Conservation (phyloP, 2,797 vertebrate species). For the Karalla daura region DNA sequence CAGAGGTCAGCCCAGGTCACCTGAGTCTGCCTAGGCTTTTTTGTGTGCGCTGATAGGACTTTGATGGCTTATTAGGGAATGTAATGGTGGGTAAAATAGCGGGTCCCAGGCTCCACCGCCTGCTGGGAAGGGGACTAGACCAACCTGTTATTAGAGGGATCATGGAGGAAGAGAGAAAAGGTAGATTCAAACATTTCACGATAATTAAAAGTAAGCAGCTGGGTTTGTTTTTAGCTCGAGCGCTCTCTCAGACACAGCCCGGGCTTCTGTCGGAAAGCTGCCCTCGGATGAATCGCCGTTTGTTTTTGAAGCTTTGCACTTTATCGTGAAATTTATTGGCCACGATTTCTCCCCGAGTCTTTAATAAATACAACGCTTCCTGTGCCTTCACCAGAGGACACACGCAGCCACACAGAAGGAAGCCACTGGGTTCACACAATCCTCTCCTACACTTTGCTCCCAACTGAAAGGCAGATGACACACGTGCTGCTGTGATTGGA, state of each 20-base stretch:
- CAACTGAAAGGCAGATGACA: constrained; percentile 78
- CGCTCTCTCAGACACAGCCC: constrained; percentile 14
- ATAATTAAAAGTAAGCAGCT: constrained; percentile 25
- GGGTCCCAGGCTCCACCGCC: constrained; percentile 47
- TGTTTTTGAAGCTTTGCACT: constrained; percentile 12
- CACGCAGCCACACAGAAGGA: constrained; percentile 36
- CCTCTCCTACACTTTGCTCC: constrained; percentile 63
- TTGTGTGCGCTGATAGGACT: constrained; percentile 66
- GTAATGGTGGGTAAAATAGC: constrained; percentile 70
- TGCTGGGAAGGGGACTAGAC: constrained; percentile 56
- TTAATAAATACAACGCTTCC: constrained; percentile 47
- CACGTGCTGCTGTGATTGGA: constrained; percentile 77
- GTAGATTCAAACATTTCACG: constrained; percentile 31
- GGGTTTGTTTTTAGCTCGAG: constrained; percentile 26
- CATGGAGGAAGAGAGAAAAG: constrained; percentile 22
- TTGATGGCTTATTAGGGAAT: constrained; percentile 75
- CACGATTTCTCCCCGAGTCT: constrained; percentile 26
- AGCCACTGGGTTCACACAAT: constrained; percentile 49
- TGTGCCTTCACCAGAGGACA: constrained; percentile 24
- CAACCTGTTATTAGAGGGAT: constrained; percentile 51
- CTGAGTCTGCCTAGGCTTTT: constrained; percentile 55
- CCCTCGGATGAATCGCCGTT: constrained; percentile 8
- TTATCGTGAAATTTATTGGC: constrained; percentile 7
- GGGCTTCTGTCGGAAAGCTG: constrained; percentile 20
- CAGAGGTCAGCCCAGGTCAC: constrained; percentile 73